Percentiles rank a stretch among this genome's conserved stretches.
phyloP scores from a whole-genome alignment of 2,888 invertebrate genomes.

The Elysia crispata region DNA sequence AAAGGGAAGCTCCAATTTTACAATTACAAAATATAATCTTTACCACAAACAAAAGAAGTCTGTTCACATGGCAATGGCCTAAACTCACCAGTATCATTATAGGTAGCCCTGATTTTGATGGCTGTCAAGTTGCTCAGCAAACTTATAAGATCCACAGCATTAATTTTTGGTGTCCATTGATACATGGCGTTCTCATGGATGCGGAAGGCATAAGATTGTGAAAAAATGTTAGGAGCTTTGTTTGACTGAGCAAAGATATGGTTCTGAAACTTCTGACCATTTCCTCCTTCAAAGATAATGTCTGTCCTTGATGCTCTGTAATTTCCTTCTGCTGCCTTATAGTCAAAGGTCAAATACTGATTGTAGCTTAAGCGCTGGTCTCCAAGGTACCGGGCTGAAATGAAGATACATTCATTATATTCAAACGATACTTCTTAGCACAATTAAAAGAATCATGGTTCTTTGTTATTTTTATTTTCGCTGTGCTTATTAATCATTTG shows the following conservation, averaged over 20 bases:
- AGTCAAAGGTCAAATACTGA: conserved; percentile 91
- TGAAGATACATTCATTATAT: no score
- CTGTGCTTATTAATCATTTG: no score
- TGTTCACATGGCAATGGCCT: not conserved
- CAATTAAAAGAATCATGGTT: no score
- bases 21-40: no score
- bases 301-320: conserved; percentile 90
- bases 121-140: conserved; percentile 95
- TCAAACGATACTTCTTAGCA: no score
- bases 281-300: conserved; percentile 91
- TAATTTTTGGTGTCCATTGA: conserved; percentile 94
- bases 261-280: conserved; percentile 85
- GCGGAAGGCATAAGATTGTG: conserved; percentile 85
- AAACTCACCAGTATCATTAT: conserved; percentile 85
- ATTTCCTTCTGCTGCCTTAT: conserved; percentile 87
- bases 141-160: conserved; percentile 92
- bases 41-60: no score
- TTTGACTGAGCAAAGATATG: conserved; percentile 96
- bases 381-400: conserved; percentile 83
- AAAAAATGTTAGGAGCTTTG: conserved; percentile 82
- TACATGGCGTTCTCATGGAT: conserved; percentile 94
- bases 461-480: no score
- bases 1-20: no score
- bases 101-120: conserved; percentile 95
- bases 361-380: conserved; percentile 88